These are phyloP conservation scores for Hartigia nigra DNA, from an alignment of 2,888 invertebrate species.

Conservation along the genomic window DNA sequence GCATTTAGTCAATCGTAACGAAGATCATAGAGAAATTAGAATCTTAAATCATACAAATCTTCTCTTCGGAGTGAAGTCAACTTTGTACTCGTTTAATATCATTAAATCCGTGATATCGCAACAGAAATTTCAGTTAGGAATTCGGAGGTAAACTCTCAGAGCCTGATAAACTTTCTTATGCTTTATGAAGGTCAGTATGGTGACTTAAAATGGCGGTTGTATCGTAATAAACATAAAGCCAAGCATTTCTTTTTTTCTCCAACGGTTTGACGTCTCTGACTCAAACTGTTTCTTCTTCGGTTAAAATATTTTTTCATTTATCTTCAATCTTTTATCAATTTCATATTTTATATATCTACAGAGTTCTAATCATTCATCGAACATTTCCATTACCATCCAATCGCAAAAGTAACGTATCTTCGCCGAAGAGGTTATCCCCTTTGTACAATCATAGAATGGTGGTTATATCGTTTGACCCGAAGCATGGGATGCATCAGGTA, in stretches of 20 bases:
- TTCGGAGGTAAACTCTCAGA: neutral
- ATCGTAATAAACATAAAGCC: neutral
- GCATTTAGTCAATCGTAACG: neutral
- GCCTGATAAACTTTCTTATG: neutral
- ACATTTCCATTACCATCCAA: neutral
- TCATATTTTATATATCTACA: neutral
- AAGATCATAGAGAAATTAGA: neutral
- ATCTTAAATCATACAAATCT: neutral
- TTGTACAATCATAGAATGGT: neutral
- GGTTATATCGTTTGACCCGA: conserved; percentile 13
- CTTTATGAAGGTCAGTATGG: conserved; percentile 21
- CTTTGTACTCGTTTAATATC: neutral
- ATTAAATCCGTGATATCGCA: neutral
- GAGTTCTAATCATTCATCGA: neutral
- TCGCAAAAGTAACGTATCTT: neutral
- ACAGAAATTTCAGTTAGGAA: neutral
- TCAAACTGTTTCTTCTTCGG: conserved; percentile 8
- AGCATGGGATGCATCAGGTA: conserved; percentile 19
- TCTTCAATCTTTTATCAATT: neutral
- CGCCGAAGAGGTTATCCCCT: neutral
- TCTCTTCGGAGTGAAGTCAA: neutral
- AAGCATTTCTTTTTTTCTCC: neutral
- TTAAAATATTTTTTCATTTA: neutral
- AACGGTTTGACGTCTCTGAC: neutral
- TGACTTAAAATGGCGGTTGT: conserved; percentile 27